Base-by-base conservation (phyloP, 2,797 vertebrate genomes). In the Sebastes minor region DNA sequence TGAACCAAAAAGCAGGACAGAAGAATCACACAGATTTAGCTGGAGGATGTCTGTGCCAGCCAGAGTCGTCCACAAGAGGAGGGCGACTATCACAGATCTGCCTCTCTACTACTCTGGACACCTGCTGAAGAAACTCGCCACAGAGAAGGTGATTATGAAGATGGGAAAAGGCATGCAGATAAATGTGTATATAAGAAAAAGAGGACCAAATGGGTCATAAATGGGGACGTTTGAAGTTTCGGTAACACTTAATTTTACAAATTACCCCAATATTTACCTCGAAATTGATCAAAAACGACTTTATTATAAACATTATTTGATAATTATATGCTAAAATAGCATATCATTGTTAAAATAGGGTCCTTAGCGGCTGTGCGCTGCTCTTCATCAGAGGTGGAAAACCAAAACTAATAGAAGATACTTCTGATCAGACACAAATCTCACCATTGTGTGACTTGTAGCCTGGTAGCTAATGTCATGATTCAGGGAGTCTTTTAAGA, bases 71-170 rank as follows among this genome's bases (percentile, higher is more conserved):
- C 20, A 81, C 74, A 89, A 71, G 74, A 91, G 82, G 78, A 92
- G 93, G 84, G 71, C 28, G 27, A 83, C 72, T 0, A 90, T 93
- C 87, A 93, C 92, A 16, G 86, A 67, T 61, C 84, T 92, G 61
- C 93, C 91, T 49, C 90, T 94, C 23, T 94, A 94, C 83, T 82
- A 90, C 71, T 81, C 56, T 6, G 94, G 92, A 87, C 5, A 38
- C 20, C 79, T 94, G 74, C 68, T 78, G 71, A 93, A 87, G 85
- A 94, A 89, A 81, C 16, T 32, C 23, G 16, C 2, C 8, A 76
- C 32, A 49, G 89, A 93, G 10, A 87, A 80, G 93, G 93, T 94
- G 59, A 80, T 64, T 7, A 69, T 18, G 5, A 30, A 52, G 23
- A 38, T 1, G 14, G 14, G 8, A 53, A 64, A 32, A 12, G 16